Base-by-base conservation (phyloP, 2,113 vertebrate genomes). In the Camelus dromedarius region DNA sequence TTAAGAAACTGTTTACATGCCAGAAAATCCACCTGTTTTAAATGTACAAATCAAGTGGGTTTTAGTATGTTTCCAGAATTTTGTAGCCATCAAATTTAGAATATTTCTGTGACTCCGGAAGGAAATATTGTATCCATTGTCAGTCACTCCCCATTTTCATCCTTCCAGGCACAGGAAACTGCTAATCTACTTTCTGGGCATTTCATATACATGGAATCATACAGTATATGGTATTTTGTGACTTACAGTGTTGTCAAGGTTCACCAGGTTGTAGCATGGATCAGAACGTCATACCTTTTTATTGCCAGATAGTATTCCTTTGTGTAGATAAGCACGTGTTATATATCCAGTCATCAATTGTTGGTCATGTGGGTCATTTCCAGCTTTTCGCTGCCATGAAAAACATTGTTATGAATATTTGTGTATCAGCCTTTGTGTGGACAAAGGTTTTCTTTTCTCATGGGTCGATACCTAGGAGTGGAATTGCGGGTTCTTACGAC, bases 291-390 rank as follows among this genome's bases (percentile, higher is more conserved):
- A 16, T 46, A n/a, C 26, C 30, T 32, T 32, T 62, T 70, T 26
- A 20, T 14, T 42, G 62, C 3, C 14, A 24, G 24, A 11, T 18
- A 20, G 28, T 13, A n/a, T 30, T n/a, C 32, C 1, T 0, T n/a
- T 30, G 42, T 15, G 56, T 32, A 52, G 20, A 6, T 38, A 1
- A 0, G 7, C 19, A 46, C 19, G 7, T 30, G 38, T n/a, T 52
- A 18, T 8, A 15, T 48, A 8, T 50, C 60, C 2, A 2, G 12
- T 52, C 60, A 28, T n/a, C 28, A 5, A 0, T 0, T 24, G 76
- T 26, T 15, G 35, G 35, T 13, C 28, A 6, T 32, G 35, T 77
- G 69, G 54, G 62, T 42, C 66, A 3, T 77, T 72, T 85, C 32
- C 9, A 19, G 52, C n/a, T 81, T 80, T 69, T 58, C 0, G 4